These are phyloP conservation scores for Masnerella sp. DNA, from an alignment of 2,888 invertebrate genomes.

Conservation along the genomic window DNA sequence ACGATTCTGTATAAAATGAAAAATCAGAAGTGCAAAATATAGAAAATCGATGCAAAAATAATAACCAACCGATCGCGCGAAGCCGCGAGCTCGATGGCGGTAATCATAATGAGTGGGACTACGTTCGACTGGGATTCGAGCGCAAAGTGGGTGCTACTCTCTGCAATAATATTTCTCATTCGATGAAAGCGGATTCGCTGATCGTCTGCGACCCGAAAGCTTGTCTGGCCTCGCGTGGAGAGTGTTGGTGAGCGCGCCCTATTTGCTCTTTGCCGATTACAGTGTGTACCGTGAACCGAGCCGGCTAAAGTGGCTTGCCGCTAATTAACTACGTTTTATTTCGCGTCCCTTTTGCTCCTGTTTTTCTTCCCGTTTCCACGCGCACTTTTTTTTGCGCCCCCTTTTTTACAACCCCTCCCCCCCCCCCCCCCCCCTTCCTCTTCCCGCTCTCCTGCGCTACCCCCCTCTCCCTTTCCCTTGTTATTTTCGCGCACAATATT, in stretches of 20 bases:
- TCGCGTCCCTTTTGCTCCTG: constrained; percentile 58
- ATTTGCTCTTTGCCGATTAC: constrained; percentile 74
- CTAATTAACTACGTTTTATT: constrained; percentile 76
- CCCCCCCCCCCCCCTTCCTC: too few species aligned
- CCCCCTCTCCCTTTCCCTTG: too few species aligned
- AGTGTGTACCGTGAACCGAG: constrained; percentile 69
- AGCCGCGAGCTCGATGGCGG: constrained; percentile 23
- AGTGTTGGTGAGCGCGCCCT: constrained; percentile 66
- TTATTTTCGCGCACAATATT: too few species aligned
- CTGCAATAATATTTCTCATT: constrained; percentile 54
- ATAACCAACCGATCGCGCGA: too few species aligned
- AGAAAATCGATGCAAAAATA: too few species aligned
- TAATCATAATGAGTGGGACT: too few species aligned
- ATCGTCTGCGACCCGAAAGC: constrained; percentile 58
- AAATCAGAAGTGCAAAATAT: too few species aligned
- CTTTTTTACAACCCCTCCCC: constrained; percentile 15
- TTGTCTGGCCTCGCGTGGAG: constrained; percentile 67
- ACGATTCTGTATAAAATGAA: too few species aligned
- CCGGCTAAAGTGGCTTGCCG: constrained; percentile 71
- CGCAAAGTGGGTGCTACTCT: constrained; percentile 38
- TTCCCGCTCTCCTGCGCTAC: too few species aligned
- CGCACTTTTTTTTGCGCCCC: constrained; percentile 33
- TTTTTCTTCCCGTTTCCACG: constrained; percentile 24
- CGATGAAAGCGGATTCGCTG: constrained; percentile 51
- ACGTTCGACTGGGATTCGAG: too few species aligned